Evolutionary conservation across 2,797 vertebrate species (phyloP).

Genomic region (Furcifer pardalis): DNA sequence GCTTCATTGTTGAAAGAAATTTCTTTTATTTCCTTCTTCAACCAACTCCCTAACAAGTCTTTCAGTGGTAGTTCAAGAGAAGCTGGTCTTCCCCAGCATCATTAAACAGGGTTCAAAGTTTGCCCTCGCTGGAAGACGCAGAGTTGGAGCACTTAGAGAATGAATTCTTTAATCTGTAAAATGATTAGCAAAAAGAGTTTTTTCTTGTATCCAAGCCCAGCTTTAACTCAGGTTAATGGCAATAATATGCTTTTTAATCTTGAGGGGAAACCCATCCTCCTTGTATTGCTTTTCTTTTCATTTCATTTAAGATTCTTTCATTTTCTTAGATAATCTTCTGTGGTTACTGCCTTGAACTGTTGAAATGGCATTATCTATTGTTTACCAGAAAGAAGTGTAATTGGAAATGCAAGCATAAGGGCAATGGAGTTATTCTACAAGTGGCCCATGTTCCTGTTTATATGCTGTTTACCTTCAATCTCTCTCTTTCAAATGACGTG

Average conservation of each 20-base stretch:
- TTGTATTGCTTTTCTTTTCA: constrained; percentile 9
- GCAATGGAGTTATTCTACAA: constrained; percentile 38
- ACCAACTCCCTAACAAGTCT: constrained; percentile 52
- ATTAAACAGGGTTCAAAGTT: constrained; percentile 72
- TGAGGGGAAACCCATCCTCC: not conserved
- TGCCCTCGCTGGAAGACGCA: constrained; percentile 64
- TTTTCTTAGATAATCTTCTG: constrained; percentile 45
- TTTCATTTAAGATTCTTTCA: not conserved
- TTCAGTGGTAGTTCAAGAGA: constrained; percentile 73
- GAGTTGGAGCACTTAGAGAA: constrained; percentile 72
- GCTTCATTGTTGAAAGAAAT: constrained; percentile 73
- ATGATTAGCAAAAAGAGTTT: constrained; percentile 60
- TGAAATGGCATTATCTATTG: constrained; percentile 41
- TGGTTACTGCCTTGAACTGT: constrained; percentile 44
- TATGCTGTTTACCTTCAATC: constrained; percentile 17
- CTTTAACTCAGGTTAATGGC: constrained; percentile 67
- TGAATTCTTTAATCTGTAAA: constrained; percentile 73
- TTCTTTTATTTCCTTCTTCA: not conserved
- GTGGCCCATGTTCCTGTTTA: constrained; percentile 36
- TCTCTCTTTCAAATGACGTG: constrained; percentile 47
- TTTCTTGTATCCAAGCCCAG: constrained; percentile 55
- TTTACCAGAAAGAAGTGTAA: constrained; percentile 39
- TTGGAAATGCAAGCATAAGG: constrained; percentile 35
- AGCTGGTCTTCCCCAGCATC: constrained; percentile 57
- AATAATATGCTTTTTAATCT: constrained; percentile 67